Percentiles rank a stretch among this genome's conserved stretches.
These are phyloP conservation scores for Gallirallus australis DNA, from an alignment of 2,797 vertebrate genomes.

Conservation along the genomic window DNA sequence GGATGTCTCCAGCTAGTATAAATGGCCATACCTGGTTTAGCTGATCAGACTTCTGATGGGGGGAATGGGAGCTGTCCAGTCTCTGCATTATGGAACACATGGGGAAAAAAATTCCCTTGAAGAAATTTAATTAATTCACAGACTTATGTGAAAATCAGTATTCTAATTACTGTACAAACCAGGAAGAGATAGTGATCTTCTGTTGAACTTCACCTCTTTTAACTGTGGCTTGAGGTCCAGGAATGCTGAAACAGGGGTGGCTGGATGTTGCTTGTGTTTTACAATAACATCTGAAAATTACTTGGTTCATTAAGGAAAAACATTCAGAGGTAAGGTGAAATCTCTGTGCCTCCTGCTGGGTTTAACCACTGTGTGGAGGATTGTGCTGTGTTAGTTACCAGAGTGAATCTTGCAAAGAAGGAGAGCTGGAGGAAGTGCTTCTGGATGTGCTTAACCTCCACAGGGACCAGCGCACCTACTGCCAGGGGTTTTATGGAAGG, in stretches of 20 bases:
- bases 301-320: neutral
- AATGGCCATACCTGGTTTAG: neutral
- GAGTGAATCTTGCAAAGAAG: neutral
- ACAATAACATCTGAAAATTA: neutral
- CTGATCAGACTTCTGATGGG: neutral
- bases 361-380: neutral
- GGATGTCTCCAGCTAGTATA: neutral
- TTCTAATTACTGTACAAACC: neutral
- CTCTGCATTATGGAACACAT: neutral
- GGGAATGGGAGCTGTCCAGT: neutral
- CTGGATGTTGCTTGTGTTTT: neutral
- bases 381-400: neutral
- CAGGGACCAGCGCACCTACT: neutral
- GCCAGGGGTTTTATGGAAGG: neutral
- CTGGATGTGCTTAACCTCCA: neutral
- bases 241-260: neutral
- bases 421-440: neutral
- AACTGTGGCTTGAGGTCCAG: neutral
- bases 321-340: neutral
- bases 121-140: neutral
- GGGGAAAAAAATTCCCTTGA: neutral
- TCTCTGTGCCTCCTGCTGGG: neutral
- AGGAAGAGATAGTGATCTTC: neutral
- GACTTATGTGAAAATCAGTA: neutral
- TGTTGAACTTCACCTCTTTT: neutral